Base-by-base conservation (phyloP, 2,888 invertebrate species). In the Tetragnatha montana region DNA sequence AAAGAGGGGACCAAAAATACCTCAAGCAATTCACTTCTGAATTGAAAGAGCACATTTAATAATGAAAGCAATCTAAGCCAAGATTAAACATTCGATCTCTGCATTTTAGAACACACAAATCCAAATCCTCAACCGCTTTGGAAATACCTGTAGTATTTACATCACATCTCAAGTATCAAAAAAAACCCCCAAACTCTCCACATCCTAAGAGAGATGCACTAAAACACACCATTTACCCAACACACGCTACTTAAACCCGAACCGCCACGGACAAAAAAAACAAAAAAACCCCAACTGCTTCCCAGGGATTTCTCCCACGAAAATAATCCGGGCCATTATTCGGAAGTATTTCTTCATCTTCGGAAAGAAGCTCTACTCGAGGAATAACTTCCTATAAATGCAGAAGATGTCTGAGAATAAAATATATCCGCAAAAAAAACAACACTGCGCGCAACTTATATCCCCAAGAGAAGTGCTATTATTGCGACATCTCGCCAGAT, bases 401-500 rank as follows among this genome's bases (percentile, higher is more conserved):
- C 82, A 73, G 22, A n/a, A 35, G 81, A 47, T 70, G 47, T 81
- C 51, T 21, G 22, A 12, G 74, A 82, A 82, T 82, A 82, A 82
- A 74, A 82, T 82, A 81, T 71, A 82, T 82, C 82, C 82, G 14
- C 7, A 50, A 22, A 82, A 82, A 74, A 82, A 82, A 35, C 21
- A n/a, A n/a, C 19, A 21, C 71, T 50, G 17, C 74, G n/a, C 60
- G 22, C 82, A 78, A 78, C 78, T 78, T 60, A 51, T 80, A 80
- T 68, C 51, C 69, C 49, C 81, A 49, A 14, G 22, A 79, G 71
- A n/a, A 49, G 73, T 49, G 68, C 86, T 60, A 80, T 86, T 86
- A 86, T 86, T 80, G 80, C 60, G 86, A 86, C 80, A 81, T 69
- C 51, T 70, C 74, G 50, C 7, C 68, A 86, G 86, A 86, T 86